Conservation (phyloP, 2,888 invertebrate genomes). For the Harmothoe impar region DNA sequence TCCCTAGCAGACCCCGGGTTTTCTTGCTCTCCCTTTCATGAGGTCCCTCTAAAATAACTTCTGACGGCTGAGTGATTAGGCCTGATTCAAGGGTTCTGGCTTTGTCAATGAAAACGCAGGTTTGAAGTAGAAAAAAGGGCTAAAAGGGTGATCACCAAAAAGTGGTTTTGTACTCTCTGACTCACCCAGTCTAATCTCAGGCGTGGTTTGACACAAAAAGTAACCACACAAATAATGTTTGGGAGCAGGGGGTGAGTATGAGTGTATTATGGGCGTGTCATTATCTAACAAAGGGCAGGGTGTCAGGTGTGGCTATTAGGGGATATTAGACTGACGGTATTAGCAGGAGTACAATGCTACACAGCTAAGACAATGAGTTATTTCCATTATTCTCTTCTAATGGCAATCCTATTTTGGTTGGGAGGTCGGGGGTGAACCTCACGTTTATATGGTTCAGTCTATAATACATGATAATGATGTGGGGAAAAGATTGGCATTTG, state of each 20-base stretch:
- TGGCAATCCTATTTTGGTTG: too few species aligned
- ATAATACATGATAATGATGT: too few species aligned
- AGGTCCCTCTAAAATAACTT: background rate
- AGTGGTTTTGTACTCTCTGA: constrained; percentile 3
- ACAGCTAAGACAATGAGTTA: too few species aligned
- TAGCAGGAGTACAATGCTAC: background rate
- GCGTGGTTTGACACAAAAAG: constrained; percentile 17
- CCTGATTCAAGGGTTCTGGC: constrained; percentile 8
- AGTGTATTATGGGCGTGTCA: background rate
- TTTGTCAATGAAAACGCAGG: constrained; percentile 1
- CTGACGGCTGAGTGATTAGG: background rate
- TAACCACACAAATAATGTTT: background rate
- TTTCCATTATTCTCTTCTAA: too few species aligned
- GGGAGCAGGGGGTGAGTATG: background rate
- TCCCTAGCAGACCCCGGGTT: too few species aligned
- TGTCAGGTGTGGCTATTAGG: background rate
- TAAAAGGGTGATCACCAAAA: constrained; percentile 17
- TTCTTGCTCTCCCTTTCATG: background rate
- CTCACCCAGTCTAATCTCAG: background rate
- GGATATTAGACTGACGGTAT: background rate
- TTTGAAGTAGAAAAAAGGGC: background rate
- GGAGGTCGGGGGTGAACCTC: too few species aligned
- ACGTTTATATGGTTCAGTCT: too few species aligned
- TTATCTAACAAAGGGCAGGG: background rate
- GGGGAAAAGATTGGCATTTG: too few species aligned